Percentiles rank a stretch among this genome's conserved stretches.
These are phyloP conservation scores for Taenioides sp. DNA, from an alignment of 2,797 vertebrate genomes.

Conservation along the genomic window DNA sequence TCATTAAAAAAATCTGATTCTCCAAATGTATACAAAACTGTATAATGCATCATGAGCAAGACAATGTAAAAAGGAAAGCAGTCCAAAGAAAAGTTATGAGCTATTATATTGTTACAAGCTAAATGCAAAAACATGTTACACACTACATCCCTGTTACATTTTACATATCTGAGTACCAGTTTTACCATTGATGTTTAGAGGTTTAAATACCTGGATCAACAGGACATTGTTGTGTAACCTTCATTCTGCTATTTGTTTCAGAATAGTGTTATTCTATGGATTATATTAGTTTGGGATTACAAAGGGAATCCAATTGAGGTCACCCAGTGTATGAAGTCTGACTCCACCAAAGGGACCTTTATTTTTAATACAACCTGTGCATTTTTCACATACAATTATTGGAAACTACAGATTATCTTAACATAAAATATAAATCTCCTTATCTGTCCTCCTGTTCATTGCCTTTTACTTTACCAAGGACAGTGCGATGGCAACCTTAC, in stretches of 20 bases:
- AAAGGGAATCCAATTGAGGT: conserved; percentile 27
- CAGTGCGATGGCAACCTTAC: conserved; percentile 26
- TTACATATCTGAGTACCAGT: background rate
- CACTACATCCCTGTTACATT: no score
- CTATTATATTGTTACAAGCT: background rate
- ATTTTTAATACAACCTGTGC: background rate
- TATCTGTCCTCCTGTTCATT: conserved; percentile 32
- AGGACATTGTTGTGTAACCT: conserved; percentile 25
- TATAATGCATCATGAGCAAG: background rate
- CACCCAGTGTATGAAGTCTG: conserved; percentile 3
- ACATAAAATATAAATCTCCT: background rate
- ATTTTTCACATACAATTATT: background rate
- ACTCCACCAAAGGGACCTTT: conserved; percentile 13
- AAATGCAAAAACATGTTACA: background rate
- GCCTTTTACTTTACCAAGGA: conserved; percentile 39
- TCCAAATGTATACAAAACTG: background rate
- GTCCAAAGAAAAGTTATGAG: no score
- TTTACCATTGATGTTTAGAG: background rate
- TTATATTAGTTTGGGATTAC: conserved; percentile 32
- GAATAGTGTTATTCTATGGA: conserved; percentile 19
- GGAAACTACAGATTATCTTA: background rate
- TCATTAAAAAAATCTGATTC: background rate
- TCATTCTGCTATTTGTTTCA: conserved; percentile 20
- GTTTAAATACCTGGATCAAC: background rate
- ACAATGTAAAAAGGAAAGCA: no score